Percentiles rank a stretch among this genome's conserved stretches.
Evolutionary conservation across 2,888 invertebrate species (phyloP).

Genomic region (Neoitamus cyanurus): DNA sequence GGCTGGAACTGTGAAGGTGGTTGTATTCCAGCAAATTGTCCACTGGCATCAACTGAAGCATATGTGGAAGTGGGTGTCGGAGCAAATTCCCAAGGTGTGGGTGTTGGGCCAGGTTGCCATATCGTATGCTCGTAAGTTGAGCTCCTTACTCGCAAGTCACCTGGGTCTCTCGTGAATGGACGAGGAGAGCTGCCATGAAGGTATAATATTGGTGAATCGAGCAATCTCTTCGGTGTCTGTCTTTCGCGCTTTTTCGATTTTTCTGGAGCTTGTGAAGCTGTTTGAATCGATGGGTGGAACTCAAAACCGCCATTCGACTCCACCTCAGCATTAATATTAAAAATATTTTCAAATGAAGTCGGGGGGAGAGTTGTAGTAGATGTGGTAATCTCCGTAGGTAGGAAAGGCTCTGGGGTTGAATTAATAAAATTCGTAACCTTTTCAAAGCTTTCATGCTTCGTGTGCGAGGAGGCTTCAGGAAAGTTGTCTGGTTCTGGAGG

Average conservation of each 20-base stretch:
- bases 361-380: slow-evolving; percentile 36
- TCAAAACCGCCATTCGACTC: slow-evolving; percentile 42
- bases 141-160: slow-evolving; percentile 58
- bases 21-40: slow-evolving; percentile 61
- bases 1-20: slow-evolving; percentile 58
- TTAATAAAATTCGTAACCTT: background rate
- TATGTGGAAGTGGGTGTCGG: slow-evolving; percentile 63
- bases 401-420: background rate
- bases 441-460: slow-evolving; percentile 52
- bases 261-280: slow-evolving; percentile 50
- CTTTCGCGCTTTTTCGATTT: slow-evolving; percentile 55
- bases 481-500: slow-evolving; percentile 68
- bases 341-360: slow-evolving; percentile 48
- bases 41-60: slow-evolving; percentile 63
- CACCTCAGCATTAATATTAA: slow-evolving; percentile 13
- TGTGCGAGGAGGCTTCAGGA: slow-evolving; percentile 64
- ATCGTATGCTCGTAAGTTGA: slow-evolving; percentile 28
- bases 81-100: slow-evolving; percentile 55
- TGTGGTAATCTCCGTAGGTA: slow-evolving; percentile 3
- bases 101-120: slow-evolving; percentile 52
- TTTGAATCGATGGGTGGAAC: slow-evolving; percentile 53
- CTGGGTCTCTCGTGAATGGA: slow-evolving; percentile 67
- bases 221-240: slow-evolving; percentile 65
- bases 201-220: slow-evolving; percentile 72
- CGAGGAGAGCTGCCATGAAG: slow-evolving; percentile 69